These are phyloP conservation scores for rabbit (Oryctolagus cuniculus) DNA, from an alignment of 2,113 vertebrate genomes.

Conservation along the genomic window mOryCun1.1 NC_091443.1:68174001-68174500, in stretches of 20 bases:
- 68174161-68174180: background rate
- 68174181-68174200: background rate
- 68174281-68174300: background rate
- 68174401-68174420: background rate
- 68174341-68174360: background rate
- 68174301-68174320: background rate
- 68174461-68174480: background rate
- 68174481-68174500: background rate
- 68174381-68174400: background rate
- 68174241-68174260: background rate
- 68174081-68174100: too few species aligned
- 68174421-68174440: background rate
- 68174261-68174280: background rate
- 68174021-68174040: too few species aligned
- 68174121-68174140: background rate
- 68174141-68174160: background rate
- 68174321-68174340: background rate
- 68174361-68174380: background rate
- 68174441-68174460: background rate
- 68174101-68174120: background rate
- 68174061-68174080: too few species aligned
- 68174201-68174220: background rate
- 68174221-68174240: background rate
- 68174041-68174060: too few species aligned
- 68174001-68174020: too few species aligned